Evolutionary conservation across 1,140 invertebrate genomes (phyloP).

Genomic region (Chelonus insularis): DNA sequence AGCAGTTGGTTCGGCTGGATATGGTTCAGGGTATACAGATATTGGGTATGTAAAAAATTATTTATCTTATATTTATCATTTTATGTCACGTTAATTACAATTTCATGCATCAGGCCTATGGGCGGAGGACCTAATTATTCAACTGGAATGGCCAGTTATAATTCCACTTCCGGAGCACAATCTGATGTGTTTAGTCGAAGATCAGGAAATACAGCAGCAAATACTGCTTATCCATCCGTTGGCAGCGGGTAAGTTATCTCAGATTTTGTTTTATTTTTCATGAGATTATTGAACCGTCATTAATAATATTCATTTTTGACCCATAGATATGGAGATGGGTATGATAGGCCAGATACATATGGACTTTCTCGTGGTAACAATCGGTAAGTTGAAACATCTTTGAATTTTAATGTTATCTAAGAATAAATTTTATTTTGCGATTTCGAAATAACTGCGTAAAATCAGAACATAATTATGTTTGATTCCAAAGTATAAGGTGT

Average conservation of each 20-base stretch:
- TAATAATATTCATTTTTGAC: slow-evolving; percentile 16
- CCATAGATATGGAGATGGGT: slow-evolving; percentile 53
- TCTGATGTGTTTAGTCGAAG: slow-evolving; percentile 59
- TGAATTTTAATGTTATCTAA: slow-evolving; percentile 15
- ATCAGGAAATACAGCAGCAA: slow-evolving; percentile 53
- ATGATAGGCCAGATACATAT: slow-evolving; percentile 56
- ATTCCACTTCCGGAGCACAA: slow-evolving; percentile 55
- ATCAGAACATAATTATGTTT: background rate
- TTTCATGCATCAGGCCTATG: slow-evolving; percentile 50
- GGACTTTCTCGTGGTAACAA: slow-evolving; percentile 52
- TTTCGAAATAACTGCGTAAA: background rate
- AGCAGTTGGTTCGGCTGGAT: slow-evolving; percentile 51
- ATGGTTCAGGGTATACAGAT: slow-evolving; percentile 54
- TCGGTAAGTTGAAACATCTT: slow-evolving; percentile 50
- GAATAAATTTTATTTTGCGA: background rate
- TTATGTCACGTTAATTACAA: background rate
- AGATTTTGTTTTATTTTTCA: slow-evolving; percentile 14
- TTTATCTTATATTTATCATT: background rate
- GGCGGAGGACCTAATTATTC: slow-evolving; percentile 55
- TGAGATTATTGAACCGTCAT: background rate
- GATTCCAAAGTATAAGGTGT: too few relatives aligned
- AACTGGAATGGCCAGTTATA: slow-evolving; percentile 55
- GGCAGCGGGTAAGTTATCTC: slow-evolving; percentile 50
- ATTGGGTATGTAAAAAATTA: slow-evolving; percentile 50
- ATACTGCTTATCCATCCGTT: slow-evolving; percentile 53